phyloP scores from a whole-genome alignment of 37 sponge, comb jelly and placozoan species.

The Mnemiopsis leidyi region DNA sequence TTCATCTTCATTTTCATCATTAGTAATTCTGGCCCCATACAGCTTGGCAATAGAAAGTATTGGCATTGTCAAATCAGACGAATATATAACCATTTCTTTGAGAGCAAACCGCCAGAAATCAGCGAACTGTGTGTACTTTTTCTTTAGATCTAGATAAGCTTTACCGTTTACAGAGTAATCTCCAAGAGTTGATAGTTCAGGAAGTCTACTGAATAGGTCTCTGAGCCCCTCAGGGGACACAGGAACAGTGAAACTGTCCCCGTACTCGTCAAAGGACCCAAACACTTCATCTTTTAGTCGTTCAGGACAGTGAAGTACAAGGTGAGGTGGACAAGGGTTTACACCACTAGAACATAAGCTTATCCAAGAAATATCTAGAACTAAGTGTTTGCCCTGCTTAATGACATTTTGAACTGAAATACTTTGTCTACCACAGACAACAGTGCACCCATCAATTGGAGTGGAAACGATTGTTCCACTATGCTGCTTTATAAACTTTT shows the following conservation, averaged over 20 bases:
- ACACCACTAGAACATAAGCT: background rate
- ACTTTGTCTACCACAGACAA: conserved; percentile 41
- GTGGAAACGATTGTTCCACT: conserved; percentile 37
- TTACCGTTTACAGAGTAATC: background rate
- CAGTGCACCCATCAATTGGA: conserved; percentile 22
- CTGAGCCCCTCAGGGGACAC: background rate
- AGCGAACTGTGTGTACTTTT: background rate
- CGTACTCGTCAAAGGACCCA: background rate
- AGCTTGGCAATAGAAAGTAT: background rate
- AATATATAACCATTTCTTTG: background rate
- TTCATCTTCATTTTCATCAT: background rate
- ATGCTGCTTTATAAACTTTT: conserved; percentile 45
- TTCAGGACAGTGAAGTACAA: conserved; percentile 21
- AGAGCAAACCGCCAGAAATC: conserved; percentile 30
- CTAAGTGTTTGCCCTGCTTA: conserved; percentile 8
- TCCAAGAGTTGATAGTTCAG: background rate
- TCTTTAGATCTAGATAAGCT: background rate
- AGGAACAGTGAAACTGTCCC: conserved; percentile 46
- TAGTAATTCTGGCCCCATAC: conserved; percentile 23
- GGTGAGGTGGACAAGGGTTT: conserved; percentile 38
- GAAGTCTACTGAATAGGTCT: background rate
- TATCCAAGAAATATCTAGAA: conserved; percentile 32
- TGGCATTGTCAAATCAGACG: background rate
- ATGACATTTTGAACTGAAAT: conserved; percentile 30
- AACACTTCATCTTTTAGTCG: background rate